phyloP scores from a whole-genome alignment of 2,113 vertebrate genomes.

The Octodon degus region DNA sequence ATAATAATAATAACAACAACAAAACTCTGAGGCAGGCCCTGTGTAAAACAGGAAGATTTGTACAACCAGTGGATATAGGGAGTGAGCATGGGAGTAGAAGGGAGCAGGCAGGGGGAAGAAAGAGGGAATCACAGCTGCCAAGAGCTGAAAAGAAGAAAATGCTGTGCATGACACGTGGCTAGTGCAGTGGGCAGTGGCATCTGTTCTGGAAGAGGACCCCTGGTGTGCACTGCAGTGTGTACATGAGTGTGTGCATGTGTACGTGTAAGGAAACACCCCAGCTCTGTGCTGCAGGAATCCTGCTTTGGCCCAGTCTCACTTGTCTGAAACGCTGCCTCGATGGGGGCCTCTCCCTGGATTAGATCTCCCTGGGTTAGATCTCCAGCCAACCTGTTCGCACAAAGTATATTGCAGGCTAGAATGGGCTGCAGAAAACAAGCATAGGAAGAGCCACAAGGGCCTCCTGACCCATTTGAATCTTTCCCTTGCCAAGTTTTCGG shows the following conservation, averaged over 20 bases:
- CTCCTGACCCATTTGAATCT: conserved; percentile 85
- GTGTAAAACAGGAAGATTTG: conserved; percentile 49
- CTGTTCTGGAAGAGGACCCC: conserved; percentile 23
- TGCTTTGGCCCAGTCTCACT: conserved; percentile 33
- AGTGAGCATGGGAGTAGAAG: neutral
- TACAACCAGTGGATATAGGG: neutral
- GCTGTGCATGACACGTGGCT: accelerated
- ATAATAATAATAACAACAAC: conserved; percentile 72
- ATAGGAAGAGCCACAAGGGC: conserved; percentile 83
- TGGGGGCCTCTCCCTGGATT: conserved; percentile 67
- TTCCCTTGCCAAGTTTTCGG: conserved; percentile 84
- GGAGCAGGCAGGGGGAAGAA: conserved; percentile 29
- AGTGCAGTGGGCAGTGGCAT: conserved; percentile 34
- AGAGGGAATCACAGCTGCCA: conserved; percentile 27
- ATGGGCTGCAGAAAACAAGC: conserved; percentile 83
- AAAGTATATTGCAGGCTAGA: conserved; percentile 83
- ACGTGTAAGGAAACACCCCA: conserved; percentile 52
- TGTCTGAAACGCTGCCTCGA: conserved; percentile 70
- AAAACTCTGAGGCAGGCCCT: conserved; percentile 52
- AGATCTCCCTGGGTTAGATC: conserved; percentile 68
- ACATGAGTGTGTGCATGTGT: neutral
- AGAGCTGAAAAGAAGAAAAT: conserved; percentile 51
- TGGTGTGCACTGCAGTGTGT: neutral
- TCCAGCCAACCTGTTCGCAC: conserved; percentile 78
- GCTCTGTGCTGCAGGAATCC: conserved; percentile 4